phyloP scores from a whole-genome alignment of 2,888 invertebrate species.

The Lamellibrachia satsuma region DNA sequence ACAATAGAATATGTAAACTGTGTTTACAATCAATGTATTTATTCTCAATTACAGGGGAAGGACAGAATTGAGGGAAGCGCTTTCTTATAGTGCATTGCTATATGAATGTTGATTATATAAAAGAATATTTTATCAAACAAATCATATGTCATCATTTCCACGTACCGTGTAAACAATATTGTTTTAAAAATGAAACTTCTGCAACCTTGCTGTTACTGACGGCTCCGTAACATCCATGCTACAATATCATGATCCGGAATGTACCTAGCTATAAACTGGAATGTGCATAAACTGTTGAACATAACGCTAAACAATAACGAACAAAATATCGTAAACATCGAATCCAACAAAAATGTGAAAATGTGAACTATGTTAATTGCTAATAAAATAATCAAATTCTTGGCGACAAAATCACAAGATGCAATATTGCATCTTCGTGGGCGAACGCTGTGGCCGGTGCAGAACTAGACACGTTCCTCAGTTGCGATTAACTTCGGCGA shows the following conservation, averaged over 20 bases:
- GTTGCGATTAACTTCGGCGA: not conserved
- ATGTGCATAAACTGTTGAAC: not conserved
- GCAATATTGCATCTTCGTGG: not conserved
- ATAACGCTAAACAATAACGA: not conserved
- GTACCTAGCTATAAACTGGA: not conserved
- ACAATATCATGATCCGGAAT: not conserved
- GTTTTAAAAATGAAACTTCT: too few species aligned
- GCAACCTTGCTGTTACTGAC: too few species aligned
- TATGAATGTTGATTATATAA: too few species aligned
- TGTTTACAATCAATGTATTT: too few species aligned
- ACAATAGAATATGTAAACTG: too few species aligned
- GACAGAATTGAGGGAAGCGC: too few species aligned
- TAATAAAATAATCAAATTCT: not conserved
- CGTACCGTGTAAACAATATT: not conserved
- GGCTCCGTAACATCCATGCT: not conserved
- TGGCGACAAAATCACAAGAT: not conserved
- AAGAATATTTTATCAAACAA: not conserved
- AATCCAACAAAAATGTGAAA: not conserved
- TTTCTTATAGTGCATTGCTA: too few species aligned
- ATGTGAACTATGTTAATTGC: not conserved
- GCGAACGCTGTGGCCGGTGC: not conserved
- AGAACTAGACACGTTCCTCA: not conserved
- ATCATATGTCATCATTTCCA: not conserved
- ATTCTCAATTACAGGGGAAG: too few species aligned
- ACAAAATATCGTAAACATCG: not conserved